A percentile compares a stretch with the other conserved stretches of the same genome.
Evolutionary conservation across 2,797 vertebrate species (phyloP).

Genomic region (Uromys caudimaculatus): DNA sequence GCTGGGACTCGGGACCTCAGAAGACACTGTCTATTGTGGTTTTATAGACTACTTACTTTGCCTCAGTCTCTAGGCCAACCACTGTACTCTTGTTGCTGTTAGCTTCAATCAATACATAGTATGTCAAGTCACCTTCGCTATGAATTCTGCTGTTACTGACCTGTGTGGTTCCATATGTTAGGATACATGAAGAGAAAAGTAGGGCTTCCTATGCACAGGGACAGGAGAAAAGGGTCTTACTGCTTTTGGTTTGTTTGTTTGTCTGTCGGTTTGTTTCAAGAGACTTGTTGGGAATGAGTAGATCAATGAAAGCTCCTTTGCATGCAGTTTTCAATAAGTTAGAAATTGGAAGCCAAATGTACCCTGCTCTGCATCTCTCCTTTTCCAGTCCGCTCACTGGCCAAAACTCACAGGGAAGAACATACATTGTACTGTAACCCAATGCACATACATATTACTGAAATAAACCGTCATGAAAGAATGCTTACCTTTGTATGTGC

Average conservation of each 20-base stretch:
- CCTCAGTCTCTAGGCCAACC: constrained; percentile 5
- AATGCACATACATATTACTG: neutral
- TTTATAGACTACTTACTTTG: constrained; percentile 55
- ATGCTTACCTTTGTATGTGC: neutral
- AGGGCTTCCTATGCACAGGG: neutral
- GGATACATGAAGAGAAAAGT: neutral
- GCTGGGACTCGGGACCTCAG: neutral
- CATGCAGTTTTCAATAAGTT: neutral
- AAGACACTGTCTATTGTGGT: neutral
- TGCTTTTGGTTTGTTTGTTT: neutral
- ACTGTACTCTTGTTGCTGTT: neutral
- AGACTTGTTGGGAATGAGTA: neutral
- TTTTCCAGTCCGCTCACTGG: neutral
- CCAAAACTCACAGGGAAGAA: constrained; percentile 10
- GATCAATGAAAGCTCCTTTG: neutral
- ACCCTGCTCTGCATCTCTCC: neutral
- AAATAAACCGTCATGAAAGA: constrained; percentile 12
- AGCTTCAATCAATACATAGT: constrained; percentile 15
- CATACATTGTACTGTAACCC: neutral
- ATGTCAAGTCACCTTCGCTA: neutral
- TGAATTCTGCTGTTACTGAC: neutral
- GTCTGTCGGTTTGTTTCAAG: neutral
- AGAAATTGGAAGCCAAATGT: neutral
- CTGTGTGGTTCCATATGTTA: neutral
- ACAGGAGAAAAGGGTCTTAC: neutral